A percentile compares a stretch with the other conserved stretches of the same genome.
These are phyloP conservation scores for Eriocheir sinensis DNA, from an alignment of 1,140 invertebrate species.

Conservation along the genomic window DNA sequence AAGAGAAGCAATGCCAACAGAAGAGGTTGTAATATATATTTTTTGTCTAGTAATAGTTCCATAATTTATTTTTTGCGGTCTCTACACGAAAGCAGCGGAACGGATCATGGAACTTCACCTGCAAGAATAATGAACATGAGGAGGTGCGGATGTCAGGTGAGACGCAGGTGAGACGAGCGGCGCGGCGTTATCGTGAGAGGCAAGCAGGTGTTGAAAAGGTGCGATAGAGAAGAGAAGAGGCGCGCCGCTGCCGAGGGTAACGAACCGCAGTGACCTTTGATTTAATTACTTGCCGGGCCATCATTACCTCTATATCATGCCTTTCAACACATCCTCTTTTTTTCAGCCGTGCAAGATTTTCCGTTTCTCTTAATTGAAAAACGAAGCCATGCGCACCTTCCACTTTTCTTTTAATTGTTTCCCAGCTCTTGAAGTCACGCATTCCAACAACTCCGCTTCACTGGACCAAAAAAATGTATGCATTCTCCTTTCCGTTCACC, in stretches of 20 bases:
- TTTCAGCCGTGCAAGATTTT: not conserved
- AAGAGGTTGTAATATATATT: not conserved
- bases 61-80: no score
- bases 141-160: not conserved
- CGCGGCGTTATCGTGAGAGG: not conserved
- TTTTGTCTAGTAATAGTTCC: not conserved
- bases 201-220: not conserved
- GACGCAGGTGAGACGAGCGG: not conserved
- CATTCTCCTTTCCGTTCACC: not conserved
- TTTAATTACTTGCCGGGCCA: not conserved
- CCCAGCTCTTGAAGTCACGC: no score
- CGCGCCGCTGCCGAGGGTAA: not conserved
- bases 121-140: not conserved
- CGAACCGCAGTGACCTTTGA: not conserved
- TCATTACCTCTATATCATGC: no score
- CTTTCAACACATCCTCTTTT: not conserved
- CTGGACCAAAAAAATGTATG: no score
- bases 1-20: no score
- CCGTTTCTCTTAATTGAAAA: not conserved
- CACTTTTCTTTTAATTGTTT: not conserved
- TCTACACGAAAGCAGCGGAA: not conserved
- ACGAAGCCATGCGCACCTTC: not conserved
- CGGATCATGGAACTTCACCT: not conserved
- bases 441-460: no score
- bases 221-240: not conserved